Conservation (phyloP, 2,888 invertebrate species). For the Ormyrus rosae region DNA sequence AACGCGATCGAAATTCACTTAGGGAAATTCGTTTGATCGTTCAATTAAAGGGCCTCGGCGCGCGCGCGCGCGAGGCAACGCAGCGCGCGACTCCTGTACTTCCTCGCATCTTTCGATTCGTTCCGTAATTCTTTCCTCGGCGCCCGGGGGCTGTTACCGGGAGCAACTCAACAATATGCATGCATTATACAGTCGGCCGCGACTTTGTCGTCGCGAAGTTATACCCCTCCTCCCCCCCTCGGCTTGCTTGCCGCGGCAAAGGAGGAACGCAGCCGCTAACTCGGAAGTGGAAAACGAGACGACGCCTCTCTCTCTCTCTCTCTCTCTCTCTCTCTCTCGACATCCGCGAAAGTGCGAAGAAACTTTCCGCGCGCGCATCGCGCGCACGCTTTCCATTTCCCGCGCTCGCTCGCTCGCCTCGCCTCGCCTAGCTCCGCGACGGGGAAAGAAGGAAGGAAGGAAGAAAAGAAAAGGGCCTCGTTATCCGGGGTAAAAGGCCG, state of each 20-base stretch:
- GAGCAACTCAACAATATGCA: not conserved
- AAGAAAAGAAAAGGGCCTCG: not conserved
- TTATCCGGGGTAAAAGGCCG: conserved; percentile 1
- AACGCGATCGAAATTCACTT: too few species aligned
- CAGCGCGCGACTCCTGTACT: too few species aligned
- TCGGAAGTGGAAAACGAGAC: not conserved
- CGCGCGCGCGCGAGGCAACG: too few species aligned
- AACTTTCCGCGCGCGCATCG: not conserved
- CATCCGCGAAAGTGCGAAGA: not conserved
- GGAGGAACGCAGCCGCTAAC: not conserved
- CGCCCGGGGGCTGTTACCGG: too few species aligned
- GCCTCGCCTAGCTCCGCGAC: not conserved
- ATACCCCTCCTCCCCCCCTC: too few species aligned
- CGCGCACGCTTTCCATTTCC: too few species aligned
- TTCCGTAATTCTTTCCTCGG: too few species aligned
- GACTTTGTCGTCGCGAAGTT: conserved; percentile 3
- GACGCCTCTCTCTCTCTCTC: not conserved
- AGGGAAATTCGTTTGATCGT: too few species aligned
- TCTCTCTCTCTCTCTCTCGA: too few species aligned
- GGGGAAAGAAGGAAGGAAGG: not conserved
- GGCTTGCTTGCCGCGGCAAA: not conserved
- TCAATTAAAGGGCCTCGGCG: too few species aligned
- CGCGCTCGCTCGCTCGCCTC: too few species aligned
- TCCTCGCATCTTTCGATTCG: too few species aligned
- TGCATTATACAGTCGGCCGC: not conserved